Evolutionary conservation across 2,797 vertebrate genomes (phyloP).

Genomic region (Microchirus variegatus): DNA sequence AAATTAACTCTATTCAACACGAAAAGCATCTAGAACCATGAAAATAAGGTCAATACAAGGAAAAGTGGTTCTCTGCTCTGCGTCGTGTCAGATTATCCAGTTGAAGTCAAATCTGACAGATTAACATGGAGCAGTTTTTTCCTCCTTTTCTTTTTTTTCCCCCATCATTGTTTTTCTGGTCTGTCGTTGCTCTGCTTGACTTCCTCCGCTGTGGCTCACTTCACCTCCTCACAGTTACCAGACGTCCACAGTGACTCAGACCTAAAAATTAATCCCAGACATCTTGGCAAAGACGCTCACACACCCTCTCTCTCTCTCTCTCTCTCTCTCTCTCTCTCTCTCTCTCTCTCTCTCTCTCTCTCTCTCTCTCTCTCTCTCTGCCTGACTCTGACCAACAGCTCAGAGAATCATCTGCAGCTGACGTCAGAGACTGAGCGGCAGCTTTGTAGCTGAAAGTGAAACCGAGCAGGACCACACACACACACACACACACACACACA

Average conservation of each 20-base stretch:
- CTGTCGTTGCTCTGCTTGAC: neutral
- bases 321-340: neutral
- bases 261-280: neutral
- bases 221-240: neutral
- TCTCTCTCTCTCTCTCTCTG: neutral
- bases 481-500: no score
- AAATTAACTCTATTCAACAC: no score
- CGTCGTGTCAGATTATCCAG: neutral
- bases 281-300: neutral
- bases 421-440: no score
- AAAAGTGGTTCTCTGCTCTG: neutral
- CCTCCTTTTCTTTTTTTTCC: no score
- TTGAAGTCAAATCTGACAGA: fast-evolving
- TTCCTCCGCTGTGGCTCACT: neutral
- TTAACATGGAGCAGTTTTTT: neutral
- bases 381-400: neutral
- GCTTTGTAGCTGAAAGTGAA: no score
- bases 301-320: neutral
- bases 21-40: no score
- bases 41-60: neutral
- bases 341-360: no score
- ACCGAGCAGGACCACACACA: no score
- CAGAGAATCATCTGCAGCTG: neutral
- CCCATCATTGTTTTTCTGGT: neutral
- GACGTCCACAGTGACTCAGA: neutral